phyloP scores from a whole-genome alignment of 1,140 invertebrate genomes.

The Drosophila paulistorum region DNA sequence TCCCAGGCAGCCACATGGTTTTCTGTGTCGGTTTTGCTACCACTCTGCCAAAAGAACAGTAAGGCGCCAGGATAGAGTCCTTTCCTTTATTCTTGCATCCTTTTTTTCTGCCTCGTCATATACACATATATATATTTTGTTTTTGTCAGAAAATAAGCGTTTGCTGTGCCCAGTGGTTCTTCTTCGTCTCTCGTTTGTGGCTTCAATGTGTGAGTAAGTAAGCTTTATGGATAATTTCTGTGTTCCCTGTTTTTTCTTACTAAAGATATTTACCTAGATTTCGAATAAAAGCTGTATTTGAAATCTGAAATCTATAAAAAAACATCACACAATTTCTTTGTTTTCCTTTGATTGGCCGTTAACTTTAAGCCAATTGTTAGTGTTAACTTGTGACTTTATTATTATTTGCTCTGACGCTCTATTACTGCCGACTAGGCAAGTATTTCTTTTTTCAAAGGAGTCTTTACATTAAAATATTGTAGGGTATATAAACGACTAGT shows the following conservation, averaged over 20 bases:
- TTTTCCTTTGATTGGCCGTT: too few species aligned
- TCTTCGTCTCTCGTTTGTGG: slow-evolving; percentile 10
- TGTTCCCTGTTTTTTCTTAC: slow-evolving; percentile 16
- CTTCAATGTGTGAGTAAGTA: slow-evolving; percentile 70
- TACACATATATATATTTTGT: slow-evolving; percentile 34
- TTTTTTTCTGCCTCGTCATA: slow-evolving; percentile 43
- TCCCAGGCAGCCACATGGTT: slow-evolving; percentile 41
- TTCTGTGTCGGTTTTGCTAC: slow-evolving; percentile 24
- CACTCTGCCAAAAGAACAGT: slow-evolving; percentile 55
- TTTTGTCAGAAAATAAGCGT: slow-evolving; percentile 45
- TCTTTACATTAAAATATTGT: too few species aligned
- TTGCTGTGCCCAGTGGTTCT: slow-evolving; percentile 32
- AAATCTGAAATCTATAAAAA: too few species aligned
- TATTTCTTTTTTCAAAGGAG: too few species aligned
- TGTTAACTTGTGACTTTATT: too few species aligned
- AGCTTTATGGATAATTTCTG: slow-evolving; percentile 60
- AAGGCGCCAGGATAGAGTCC: slow-evolving; percentile 39
- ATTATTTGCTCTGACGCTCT: too few species aligned
- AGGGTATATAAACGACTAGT: neutral
- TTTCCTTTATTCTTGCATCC: neutral
- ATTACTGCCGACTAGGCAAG: too few species aligned
- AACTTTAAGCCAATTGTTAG: too few species aligned
- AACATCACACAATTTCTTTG: too few species aligned
- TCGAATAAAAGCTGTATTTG: neutral
- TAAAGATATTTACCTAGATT: neutral